Percentiles rank a stretch among this genome's conserved stretches.
Evolutionary conservation across 2,113 vertebrate genomes (phyloP).

Genomic region (Mastomys coucha): DNA sequence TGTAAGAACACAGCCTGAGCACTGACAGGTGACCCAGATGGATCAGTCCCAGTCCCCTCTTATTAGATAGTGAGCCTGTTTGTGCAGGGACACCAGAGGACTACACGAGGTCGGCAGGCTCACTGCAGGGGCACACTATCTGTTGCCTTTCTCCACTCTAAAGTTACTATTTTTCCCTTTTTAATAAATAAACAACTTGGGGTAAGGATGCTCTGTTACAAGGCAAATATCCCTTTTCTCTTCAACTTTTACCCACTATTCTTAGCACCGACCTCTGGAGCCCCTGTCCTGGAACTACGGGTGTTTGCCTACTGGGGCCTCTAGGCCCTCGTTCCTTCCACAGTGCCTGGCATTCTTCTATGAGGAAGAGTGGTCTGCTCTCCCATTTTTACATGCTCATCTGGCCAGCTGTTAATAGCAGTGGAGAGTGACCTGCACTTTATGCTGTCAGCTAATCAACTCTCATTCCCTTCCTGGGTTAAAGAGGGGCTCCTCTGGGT

Average conservation of each 20-base stretch:
- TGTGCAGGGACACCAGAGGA: not conserved
- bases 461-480: not conserved
- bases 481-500: accelerated
- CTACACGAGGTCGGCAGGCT: not conserved
- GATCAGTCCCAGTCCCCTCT: no score
- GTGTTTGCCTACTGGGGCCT: accelerated
- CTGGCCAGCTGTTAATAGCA: accelerated
- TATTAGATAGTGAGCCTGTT: no score
- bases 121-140: not conserved
- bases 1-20: not conserved
- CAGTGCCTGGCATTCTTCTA: no score
- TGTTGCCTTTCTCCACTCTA: slow-evolving; percentile 47
- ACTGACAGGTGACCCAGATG: accelerated
- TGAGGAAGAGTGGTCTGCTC: not conserved
- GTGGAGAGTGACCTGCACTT: not conserved
- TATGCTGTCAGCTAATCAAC: not conserved
- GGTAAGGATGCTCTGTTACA: not conserved
- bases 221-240: slow-evolving; percentile 59
- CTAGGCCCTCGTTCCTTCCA: not conserved
- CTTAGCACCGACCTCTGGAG: accelerated
- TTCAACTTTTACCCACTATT: not conserved
- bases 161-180: slow-evolving; percentile 69
- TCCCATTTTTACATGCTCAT: no score
- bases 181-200: slow-evolving; percentile 70
- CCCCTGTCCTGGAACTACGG: not conserved